Percentiles rank a stretch among this genome's conserved stretches.
phyloP scores from a whole-genome alignment of 1,140 invertebrate genomes.

The Drosophila orena region DNA sequence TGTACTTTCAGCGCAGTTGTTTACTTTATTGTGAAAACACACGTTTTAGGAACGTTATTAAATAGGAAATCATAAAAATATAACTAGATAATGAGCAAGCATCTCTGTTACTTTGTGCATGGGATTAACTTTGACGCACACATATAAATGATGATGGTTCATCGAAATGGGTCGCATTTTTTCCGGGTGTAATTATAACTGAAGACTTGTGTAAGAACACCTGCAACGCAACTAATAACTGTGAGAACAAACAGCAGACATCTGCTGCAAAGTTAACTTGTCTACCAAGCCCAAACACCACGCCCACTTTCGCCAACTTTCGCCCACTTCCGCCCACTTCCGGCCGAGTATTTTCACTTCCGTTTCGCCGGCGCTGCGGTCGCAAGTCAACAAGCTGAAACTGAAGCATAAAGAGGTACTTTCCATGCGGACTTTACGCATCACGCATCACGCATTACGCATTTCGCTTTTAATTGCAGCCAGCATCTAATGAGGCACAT shows the following conservation, averaged over 20 bases:
- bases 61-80: too few species aligned
- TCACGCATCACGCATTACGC: constrained; percentile 32
- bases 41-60: too few species aligned
- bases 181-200: neutral
- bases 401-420: constrained; percentile 4
- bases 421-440: constrained; percentile 26
- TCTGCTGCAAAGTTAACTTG: constrained; percentile 34
- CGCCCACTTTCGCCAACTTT: neutral
- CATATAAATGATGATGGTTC: neutral
- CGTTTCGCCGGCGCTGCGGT: constrained; percentile 22
- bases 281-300: neutral
- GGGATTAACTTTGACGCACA: too few species aligned
- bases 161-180: neutral
- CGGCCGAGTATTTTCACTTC: constrained; percentile 30
- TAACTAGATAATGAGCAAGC: too few species aligned
- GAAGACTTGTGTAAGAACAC: constrained; percentile 20
- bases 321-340: constrained; percentile 1
- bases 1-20: neutral
- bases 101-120: too few species aligned
- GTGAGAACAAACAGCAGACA: constrained; percentile 40
- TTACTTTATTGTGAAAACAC: neutral
- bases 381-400: constrained; percentile 42
- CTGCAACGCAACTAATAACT: constrained; percentile 29
- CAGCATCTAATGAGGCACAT: constrained; percentile 65
- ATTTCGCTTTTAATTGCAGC: constrained; percentile 41